Evolutionary conservation across 2,113 vertebrate genomes (phyloP).

Genomic region (Pardalotus punctatus): DNA sequence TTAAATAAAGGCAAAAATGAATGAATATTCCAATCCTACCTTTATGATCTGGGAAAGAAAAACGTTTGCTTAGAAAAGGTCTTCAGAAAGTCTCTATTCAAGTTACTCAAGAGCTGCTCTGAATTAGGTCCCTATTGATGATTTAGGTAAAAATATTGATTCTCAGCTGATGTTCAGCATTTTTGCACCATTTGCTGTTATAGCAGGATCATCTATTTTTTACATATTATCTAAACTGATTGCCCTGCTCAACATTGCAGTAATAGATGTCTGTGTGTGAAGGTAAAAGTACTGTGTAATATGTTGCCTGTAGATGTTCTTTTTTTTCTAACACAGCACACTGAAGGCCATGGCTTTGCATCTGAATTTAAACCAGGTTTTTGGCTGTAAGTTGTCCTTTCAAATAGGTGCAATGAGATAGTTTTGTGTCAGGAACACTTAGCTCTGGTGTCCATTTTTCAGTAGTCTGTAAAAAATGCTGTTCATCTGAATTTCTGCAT

Average conservation of each 20-base stretch:
- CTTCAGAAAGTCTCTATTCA: background rate
- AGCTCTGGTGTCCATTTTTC: background rate
- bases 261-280: background rate
- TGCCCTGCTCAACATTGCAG: background rate
- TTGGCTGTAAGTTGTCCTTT: background rate
- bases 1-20: conserved; percentile 5
- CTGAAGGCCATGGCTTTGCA: background rate
- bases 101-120: background rate
- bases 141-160: background rate
- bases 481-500: background rate
- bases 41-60: background rate
- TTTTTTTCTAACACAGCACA: background rate
- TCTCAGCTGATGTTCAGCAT: background rate
- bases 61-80: background rate
- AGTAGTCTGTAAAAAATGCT: background rate
- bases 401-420: background rate
- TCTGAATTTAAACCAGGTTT: background rate
- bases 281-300: background rate
- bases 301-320: background rate
- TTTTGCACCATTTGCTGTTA: background rate
- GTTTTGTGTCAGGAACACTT: background rate
- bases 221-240: background rate
- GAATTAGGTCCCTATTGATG: background rate
- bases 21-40: background rate
- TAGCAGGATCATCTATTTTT: background rate